phyloP scores from a whole-genome alignment of 2,888 invertebrate species.

The Ptychoptera albimana region DNA sequence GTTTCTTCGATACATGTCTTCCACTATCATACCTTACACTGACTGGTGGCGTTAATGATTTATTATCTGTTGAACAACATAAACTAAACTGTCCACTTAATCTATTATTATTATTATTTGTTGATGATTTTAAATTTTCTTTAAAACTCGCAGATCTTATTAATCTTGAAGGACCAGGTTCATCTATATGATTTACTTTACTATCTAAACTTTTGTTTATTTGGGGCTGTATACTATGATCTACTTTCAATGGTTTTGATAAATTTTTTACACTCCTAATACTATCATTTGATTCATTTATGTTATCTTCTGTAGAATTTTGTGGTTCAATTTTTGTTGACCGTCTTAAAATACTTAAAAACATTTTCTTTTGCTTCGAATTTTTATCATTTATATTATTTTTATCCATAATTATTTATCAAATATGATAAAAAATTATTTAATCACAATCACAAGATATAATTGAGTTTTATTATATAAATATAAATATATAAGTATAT shows the following conservation, averaged over 20 bases:
- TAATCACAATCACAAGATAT: too few relatives aligned
- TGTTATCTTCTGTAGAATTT: neutral
- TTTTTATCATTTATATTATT: too few relatives aligned
- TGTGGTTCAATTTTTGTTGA: constrained; percentile 30
- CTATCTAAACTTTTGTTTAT: neutral
- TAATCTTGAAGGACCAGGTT: neutral
- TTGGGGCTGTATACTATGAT: neutral
- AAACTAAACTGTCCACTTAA: constrained; percentile 29
- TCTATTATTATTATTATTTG: constrained; percentile 16
- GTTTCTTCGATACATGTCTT: too few relatives aligned
- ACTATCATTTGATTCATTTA: neutral
- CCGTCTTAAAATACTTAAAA: constrained; percentile 15
- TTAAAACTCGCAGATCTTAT: constrained; percentile 4
- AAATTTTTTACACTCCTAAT: too few relatives aligned
- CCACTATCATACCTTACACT: too few relatives aligned
- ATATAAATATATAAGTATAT: too few relatives aligned
- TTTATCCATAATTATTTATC: too few relatives aligned
- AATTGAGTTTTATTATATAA: too few relatives aligned
- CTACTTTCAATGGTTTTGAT: neutral
- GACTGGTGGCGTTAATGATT: constrained; percentile 22
- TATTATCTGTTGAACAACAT: constrained; percentile 27
- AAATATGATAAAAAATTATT: too few relatives aligned
- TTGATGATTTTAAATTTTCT: neutral
- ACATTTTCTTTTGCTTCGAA: too few relatives aligned
- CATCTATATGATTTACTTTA: neutral